A percentile compares a stretch with the other conserved stretches of the same genome.
These are phyloP conservation scores for Sparus aurata DNA, from an alignment of 2,797 vertebrate genomes.

Conservation along the genomic window DNA sequence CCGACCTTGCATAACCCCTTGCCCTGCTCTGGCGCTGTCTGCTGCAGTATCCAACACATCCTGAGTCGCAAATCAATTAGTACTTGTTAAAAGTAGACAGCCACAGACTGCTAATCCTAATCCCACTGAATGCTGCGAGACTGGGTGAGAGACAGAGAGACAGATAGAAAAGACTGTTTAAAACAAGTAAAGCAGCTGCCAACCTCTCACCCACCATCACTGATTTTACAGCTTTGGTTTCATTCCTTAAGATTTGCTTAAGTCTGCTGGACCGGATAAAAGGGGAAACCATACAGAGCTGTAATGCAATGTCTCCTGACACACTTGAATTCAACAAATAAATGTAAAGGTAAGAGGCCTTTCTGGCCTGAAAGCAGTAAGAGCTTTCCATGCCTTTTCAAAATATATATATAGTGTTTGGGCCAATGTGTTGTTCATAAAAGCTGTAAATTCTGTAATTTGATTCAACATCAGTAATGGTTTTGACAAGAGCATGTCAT, in stretches of 20 bases:
- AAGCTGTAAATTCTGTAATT: background rate
- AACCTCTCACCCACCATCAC: background rate
- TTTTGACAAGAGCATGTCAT: constrained; percentile 5
- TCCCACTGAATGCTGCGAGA: constrained; percentile 49
- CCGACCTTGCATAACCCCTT: constrained; percentile 3
- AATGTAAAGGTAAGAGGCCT: background rate
- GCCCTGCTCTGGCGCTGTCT: constrained; percentile 13
- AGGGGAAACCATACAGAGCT: background rate
- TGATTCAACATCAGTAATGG: background rate
- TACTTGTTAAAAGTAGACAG: constrained; percentile 78
- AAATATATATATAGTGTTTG: background rate
- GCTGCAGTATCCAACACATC: constrained; percentile 46
- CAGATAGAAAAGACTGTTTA: background rate
- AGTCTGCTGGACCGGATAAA: background rate
- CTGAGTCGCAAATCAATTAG: constrained; percentile 77
- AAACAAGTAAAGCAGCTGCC: background rate
- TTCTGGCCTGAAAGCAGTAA: background rate
- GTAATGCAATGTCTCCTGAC: background rate
- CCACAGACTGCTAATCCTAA: constrained; percentile 76
- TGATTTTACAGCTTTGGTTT: background rate
- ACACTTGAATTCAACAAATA: background rate
- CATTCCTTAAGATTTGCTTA: background rate
- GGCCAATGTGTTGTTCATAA: background rate
- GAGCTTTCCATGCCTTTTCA: background rate
- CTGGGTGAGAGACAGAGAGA: constrained; percentile 5